Percentiles rank a stretch among this genome's conserved stretches.
phyloP scores from a whole-genome alignment of 2,888 invertebrate genomes.

The Brassicogethes aeneus region DNA sequence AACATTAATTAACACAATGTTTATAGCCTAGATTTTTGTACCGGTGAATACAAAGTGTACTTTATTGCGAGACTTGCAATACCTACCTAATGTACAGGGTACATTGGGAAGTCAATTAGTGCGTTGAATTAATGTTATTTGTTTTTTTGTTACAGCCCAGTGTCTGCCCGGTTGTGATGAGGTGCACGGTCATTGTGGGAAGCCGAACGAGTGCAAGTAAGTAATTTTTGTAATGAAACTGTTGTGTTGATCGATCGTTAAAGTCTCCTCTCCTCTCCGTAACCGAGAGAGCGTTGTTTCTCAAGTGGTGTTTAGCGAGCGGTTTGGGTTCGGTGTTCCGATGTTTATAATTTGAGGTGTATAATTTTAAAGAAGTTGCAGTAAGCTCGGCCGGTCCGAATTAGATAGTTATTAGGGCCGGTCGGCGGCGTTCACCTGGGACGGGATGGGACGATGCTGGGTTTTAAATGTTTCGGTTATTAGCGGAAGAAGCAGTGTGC shows the following conservation, averaged over 20 bases:
- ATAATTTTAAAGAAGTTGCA: constrained; percentile 33
- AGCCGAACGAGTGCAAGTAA: constrained; percentile 95
- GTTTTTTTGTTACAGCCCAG: constrained; percentile 70
- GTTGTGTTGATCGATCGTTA: constrained; percentile 41
- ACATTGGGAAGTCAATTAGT: no score
- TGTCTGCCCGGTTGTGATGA: constrained; percentile 89
- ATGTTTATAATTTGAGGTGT: no score
- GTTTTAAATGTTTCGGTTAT: constrained; percentile 16
- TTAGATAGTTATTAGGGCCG: constrained; percentile 26
- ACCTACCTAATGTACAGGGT: no score
- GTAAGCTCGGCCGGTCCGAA: constrained; percentile 20
- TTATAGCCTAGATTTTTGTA: no score
- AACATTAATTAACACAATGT: no score
- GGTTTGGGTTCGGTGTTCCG: no score
- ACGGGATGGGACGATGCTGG: background rate
- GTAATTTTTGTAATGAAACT: constrained; percentile 45
- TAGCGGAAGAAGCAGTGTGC: constrained; percentile 29
- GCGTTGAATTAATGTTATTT: no score
- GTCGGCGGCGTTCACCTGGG: constrained; percentile 5
- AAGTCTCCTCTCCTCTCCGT: no score
- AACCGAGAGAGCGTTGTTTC: no score
- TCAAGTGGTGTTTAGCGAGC: no score
- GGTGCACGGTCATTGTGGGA: constrained; percentile 82
- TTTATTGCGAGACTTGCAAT: no score
- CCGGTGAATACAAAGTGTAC: no score